Evolutionary conservation across 2,113 vertebrate species (phyloP).

Genomic region (Glaucidium brasilianum): DNA sequence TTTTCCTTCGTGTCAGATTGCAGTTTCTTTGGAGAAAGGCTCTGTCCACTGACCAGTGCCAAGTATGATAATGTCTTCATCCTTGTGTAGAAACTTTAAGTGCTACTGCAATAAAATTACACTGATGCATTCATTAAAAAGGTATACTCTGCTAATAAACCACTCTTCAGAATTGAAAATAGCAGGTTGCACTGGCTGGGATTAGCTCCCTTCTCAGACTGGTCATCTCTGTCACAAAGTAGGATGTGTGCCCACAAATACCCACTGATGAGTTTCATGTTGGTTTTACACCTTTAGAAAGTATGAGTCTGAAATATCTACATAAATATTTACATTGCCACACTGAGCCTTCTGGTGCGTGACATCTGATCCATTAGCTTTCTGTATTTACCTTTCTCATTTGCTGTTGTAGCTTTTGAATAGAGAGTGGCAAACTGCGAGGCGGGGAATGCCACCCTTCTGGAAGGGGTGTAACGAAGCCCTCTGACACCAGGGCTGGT

Average conservation of each 20-base stretch:
- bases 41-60: not conserved
- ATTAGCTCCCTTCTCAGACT: not conserved
- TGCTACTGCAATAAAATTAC: not conserved
- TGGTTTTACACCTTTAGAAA: not conserved
- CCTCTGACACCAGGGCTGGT: not conserved
- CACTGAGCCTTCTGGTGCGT: not conserved
- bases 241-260: not conserved
- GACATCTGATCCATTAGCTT: not conserved
- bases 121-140: not conserved
- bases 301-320: not conserved
- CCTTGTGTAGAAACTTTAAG: not conserved
- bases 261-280: not conserved
- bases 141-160: not conserved
- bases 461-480: not conserved
- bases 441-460: rapidly evolving
- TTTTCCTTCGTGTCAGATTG: not conserved
- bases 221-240: rapidly evolving
- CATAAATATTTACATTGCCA: not conserved
- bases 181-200: not conserved
- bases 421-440: not conserved
- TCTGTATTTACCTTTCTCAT: not conserved
- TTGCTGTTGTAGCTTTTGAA: not conserved
- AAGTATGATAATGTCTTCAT: not conserved
- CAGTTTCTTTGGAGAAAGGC: not conserved
- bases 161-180: not conserved